phyloP scores from a whole-genome alignment of 1,140 invertebrate species.

The Danaus melanippus region DNA sequence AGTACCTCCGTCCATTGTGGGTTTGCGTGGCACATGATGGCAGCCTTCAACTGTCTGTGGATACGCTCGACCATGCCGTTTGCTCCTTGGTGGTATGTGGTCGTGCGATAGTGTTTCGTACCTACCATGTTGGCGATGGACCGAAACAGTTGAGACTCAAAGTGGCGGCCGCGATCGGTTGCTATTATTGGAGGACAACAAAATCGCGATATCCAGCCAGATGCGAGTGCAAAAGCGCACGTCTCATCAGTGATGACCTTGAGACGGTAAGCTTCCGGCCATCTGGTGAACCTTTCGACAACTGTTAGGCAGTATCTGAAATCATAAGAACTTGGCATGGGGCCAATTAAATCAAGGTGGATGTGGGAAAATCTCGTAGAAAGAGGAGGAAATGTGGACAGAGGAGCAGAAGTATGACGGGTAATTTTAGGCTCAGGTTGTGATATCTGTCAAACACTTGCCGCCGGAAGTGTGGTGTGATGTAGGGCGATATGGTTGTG shows the following conservation, averaged over 20 bases:
- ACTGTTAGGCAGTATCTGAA: too few relatives aligned
- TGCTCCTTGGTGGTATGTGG: constrained; percentile 8
- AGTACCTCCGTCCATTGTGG: too few relatives aligned
- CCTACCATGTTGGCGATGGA: not conserved
- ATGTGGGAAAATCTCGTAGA: constrained; percentile 16
- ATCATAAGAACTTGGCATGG: constrained; percentile 6
- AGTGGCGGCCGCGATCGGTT: too few relatives aligned
- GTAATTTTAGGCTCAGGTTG: constrained; percentile 8
- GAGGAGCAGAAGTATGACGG: constrained; percentile 11
- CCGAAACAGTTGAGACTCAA: constrained; percentile 3
- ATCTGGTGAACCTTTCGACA: too few relatives aligned
- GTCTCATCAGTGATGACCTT: constrained; percentile 10
- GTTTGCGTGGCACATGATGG: too few relatives aligned
- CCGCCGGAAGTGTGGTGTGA: not conserved
- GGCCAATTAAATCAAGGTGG: constrained; percentile 14
- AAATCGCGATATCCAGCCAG: too few relatives aligned
- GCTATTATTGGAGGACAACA: too few relatives aligned
- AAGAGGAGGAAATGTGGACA: constrained; percentile 12
- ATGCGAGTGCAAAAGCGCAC: constrained; percentile 6
- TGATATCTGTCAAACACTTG: constrained; percentile 1
- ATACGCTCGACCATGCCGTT: constrained; percentile 4
- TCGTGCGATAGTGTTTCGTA: constrained; percentile 6
- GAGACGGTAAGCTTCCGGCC: constrained; percentile 10
- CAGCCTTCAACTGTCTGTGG: too few relatives aligned
- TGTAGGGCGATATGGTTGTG: not conserved